Evolutionary conservation across 2,113 vertebrate species (phyloP).

Genomic region (Protobothrops flavoviridis): DNA sequence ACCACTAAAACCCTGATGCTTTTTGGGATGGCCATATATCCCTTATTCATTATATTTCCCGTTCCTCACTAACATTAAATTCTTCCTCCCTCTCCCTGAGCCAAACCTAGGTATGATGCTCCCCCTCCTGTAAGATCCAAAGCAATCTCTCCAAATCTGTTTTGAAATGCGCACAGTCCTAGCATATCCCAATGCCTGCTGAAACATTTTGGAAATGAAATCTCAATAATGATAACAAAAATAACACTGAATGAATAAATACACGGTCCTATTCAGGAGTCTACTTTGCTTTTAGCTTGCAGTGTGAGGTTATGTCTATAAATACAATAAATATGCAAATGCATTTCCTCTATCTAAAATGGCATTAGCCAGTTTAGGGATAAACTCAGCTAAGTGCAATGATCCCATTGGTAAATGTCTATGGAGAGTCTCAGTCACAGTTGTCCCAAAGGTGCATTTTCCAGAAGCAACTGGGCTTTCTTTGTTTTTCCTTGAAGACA

Average conservation of each 20-base stretch:
- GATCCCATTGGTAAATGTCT: background rate
- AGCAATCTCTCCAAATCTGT: background rate
- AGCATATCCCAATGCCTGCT: background rate
- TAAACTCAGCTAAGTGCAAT: background rate
- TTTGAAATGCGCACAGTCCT: background rate
- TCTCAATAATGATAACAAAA: background rate
- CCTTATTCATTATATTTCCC: background rate
- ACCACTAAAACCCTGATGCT: rapidly evolving
- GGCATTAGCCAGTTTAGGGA: background rate
- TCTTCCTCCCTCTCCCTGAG: background rate
- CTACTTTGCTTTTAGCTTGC: background rate
- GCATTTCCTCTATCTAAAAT: background rate
- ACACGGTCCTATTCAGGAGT: background rate
- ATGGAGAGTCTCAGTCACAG: background rate
- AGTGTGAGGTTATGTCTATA: background rate
- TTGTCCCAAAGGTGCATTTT: background rate
- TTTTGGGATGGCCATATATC: background rate
- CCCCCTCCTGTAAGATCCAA: background rate
- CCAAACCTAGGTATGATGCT: background rate
- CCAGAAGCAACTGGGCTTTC: background rate
- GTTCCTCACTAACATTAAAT: background rate
- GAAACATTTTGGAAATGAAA: background rate
- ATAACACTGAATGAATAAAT: background rate
- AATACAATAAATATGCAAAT: background rate
- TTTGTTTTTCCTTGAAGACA: background rate